Conservation (phyloP, 2,888 invertebrate species). For the Drosophila fungiperda region DNA sequence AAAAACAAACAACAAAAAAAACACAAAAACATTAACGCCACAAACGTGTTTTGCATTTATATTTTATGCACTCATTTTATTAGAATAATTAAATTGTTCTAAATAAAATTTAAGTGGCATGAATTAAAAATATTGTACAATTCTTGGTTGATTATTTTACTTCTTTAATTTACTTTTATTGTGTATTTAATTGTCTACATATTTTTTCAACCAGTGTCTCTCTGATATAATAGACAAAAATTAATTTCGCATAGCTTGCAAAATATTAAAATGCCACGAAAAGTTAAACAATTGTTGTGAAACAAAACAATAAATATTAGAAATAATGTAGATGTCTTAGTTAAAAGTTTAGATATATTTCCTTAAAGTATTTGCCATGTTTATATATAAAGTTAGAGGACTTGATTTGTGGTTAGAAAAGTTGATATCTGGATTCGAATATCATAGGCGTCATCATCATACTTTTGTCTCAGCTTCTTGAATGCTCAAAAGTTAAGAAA, state of each 20-base stretch:
- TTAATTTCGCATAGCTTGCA: not conserved
- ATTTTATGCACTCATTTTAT: slow-evolving; percentile 23
- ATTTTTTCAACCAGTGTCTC: not conserved
- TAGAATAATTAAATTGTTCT: slow-evolving; percentile 20
- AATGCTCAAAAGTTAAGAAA: slow-evolving; percentile 65
- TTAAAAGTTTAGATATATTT: not conserved
- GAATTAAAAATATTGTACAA: slow-evolving; percentile 9
- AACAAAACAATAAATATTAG: not conserved
- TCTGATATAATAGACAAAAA: too few relatives aligned
- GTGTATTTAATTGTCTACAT: not conserved
- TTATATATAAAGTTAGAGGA: slow-evolving; percentile 4
- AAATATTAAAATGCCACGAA: not conserved
- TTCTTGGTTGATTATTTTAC: not conserved
- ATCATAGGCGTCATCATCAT: slow-evolving; percentile 65
- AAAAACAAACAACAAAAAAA: slow-evolving; percentile 33
- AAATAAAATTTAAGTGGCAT: slow-evolving; percentile 16
- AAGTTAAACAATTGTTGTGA: not conserved
- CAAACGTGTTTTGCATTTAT: slow-evolving; percentile 17
- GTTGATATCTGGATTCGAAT: slow-evolving; percentile 51
- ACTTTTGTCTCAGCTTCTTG: slow-evolving; percentile 68
- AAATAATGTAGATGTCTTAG: not conserved
- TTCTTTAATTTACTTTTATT: not conserved
- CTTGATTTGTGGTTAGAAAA: slow-evolving; percentile 39
- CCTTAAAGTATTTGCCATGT: slow-evolving; percentile 2
- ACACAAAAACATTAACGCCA: slow-evolving; percentile 10